phyloP scores from a whole-genome alignment of 2,113 vertebrate genomes.

The Cynoglossus semilaevis region DNA sequence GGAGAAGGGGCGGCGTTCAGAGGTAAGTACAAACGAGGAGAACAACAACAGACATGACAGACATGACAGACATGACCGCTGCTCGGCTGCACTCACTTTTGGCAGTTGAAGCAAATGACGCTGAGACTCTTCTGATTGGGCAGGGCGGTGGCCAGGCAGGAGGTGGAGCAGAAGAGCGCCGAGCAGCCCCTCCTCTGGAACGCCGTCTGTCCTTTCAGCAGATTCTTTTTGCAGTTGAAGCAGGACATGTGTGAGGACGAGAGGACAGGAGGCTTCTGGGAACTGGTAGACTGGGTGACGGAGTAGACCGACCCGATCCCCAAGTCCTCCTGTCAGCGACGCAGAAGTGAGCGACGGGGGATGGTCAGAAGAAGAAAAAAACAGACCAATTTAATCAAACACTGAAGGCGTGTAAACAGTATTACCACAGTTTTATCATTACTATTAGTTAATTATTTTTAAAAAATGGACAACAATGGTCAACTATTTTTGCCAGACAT shows the following conservation, averaged over 20 bases:
- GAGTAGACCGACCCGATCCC: conserved; percentile 96
- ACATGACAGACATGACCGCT: too few relatives aligned
- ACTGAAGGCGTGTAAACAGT: neutral
- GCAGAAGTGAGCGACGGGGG: neutral
- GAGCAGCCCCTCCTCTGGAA: conserved; percentile 95
- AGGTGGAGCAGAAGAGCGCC: conserved; percentile 91
- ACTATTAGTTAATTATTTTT: too few relatives aligned
- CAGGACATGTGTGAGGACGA: conserved; percentile 85
- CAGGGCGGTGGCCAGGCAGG: conserved; percentile 68
- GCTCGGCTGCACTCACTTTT: conserved; percentile 70
- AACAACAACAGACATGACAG: too few relatives aligned
- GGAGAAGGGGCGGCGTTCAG: conserved; percentile 1
- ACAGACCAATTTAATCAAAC: neutral
- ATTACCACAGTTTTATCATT: too few relatives aligned
- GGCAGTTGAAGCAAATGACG: conserved; percentile 88
- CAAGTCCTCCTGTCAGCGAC: conserved; percentile 82
- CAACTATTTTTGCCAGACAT: too few relatives aligned
- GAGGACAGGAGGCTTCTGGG: neutral
- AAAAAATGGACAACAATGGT: too few relatives aligned
- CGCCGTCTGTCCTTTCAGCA: conserved; percentile 94
- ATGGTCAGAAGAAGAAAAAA: neutral
- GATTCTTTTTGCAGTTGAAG: conserved; percentile 88
- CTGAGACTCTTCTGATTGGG: conserved; percentile 71
- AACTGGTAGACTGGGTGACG: conserved; percentile 74
- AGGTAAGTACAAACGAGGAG: too few relatives aligned